phyloP scores from a whole-genome alignment of 2,113 vertebrate species.

The Leucosticte australis region DNA sequence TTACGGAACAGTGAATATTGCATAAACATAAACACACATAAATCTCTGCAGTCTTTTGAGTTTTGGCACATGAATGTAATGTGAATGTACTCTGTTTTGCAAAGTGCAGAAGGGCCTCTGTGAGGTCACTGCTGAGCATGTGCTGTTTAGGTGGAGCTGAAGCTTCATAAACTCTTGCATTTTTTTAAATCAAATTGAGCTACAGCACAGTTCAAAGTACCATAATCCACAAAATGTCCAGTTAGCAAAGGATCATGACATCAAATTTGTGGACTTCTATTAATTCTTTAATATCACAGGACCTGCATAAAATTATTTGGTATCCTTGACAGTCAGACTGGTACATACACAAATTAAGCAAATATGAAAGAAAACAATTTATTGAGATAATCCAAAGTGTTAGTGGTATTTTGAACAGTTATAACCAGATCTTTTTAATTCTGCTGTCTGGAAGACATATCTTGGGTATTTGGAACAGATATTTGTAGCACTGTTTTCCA shows the following conservation, averaged over 20 bases:
- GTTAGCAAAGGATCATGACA: neutral
- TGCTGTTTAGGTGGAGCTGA: neutral
- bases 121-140: neutral
- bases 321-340: neutral
- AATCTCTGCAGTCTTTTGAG: neutral
- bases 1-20: neutral
- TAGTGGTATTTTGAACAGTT: neutral
- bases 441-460: neutral
- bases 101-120: neutral
- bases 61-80: neutral
- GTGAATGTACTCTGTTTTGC: neutral
- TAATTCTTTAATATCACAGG: neutral
- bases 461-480: neutral
- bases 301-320: neutral
- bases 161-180: neutral
- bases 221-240: neutral
- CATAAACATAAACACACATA: neutral
- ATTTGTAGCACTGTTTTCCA: neutral
- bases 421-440: neutral
- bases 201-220: neutral
- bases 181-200: neutral
- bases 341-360: neutral
- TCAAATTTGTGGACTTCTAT: neutral
- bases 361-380: neutral
- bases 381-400: neutral